Evolutionary conservation across 1,140 invertebrate species (phyloP), one percentile per base, ranked within the genome.

Genomic region (Bombus cullumanus): DNA sequence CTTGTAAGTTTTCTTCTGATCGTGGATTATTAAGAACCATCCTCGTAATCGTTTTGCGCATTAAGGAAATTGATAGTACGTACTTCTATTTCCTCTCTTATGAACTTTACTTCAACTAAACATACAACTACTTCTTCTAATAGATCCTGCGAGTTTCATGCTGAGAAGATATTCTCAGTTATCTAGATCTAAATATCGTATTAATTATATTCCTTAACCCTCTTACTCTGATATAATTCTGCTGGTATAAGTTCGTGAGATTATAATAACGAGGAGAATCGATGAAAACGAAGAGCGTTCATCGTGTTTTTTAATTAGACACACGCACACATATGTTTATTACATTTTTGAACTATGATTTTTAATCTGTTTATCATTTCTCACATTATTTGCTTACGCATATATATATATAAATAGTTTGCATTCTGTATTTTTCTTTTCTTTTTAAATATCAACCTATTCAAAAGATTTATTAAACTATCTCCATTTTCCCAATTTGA

Each of bases 51-150:
- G 47, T 53, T 22, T 15, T n/a, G 18, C 68, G 41, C 37, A 59
- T 81, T 43, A 73, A 62, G 37, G 37, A 73, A 25, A 62, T 73
- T 39, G 79, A 59, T 81, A 62, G 41, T 31, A 37, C 47, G 57
- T 18, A 59, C 41, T 31, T 28, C 41, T 53, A 41, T 28, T 37
- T 39, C 37, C 37, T 31, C 31, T 39, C 22, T 39, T 39, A 18
- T 12, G 1, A 9, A 34, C 8, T 10, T 22, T 37, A 2, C 68
- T 28, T 53, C 47, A 2, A 53, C 47, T 41, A 13, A n/a, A 71
- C 69, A 6, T 28, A 28, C 28, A 41, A 41, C 39, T 71, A n/a
- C 18, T 22, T 53, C 47, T 53, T 53, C 47, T 53, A 53, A 53
- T 53, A 53, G 18, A 53, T 53, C 47, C 47, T 28, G 39, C 22